These are phyloP conservation scores for Cromileptes altivelis DNA, from an alignment of 2,113 vertebrate genomes.

Conservation along the genomic window DNA sequence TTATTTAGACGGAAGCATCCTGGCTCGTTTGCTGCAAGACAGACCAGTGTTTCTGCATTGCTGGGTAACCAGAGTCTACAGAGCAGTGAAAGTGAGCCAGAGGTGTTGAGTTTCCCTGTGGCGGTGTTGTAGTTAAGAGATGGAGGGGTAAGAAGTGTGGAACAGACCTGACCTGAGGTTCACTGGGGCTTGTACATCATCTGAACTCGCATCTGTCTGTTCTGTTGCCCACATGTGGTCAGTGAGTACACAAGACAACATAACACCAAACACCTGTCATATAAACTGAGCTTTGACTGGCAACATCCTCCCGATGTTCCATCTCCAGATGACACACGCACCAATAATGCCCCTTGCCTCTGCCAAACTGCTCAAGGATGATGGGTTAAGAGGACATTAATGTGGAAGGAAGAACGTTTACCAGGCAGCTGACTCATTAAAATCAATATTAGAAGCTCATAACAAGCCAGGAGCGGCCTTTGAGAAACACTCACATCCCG, in stretches of 20 bases:
- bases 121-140: constrained; percentile 21
- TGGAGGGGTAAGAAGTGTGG: constrained; percentile 20
- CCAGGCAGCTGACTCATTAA: constrained; percentile 45
- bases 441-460: constrained; percentile 63
- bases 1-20: constrained; percentile 13
- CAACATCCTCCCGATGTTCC: background rate
- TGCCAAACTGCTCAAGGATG: constrained; percentile 26
- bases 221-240: background rate
- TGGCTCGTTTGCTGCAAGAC: constrained; percentile 16
- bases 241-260: background rate
- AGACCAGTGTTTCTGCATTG: constrained; percentile 54
- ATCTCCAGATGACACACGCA: background rate
- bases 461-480: constrained; percentile 38
- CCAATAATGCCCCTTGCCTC: constrained; percentile 3
- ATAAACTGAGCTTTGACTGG: background rate
- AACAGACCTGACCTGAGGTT: constrained; percentile 32
- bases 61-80: constrained; percentile 34
- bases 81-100: constrained; percentile 38
- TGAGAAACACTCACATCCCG: constrained; percentile 42
- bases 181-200: constrained; percentile 23
- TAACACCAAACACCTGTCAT: background rate
- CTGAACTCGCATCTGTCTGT: background rate
- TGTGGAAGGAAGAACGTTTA: constrained; percentile 37
- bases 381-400: constrained; percentile 43
- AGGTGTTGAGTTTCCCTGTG: constrained; percentile 37